phyloP scores from a whole-genome alignment of 1,140 invertebrate genomes.

The Hydropsyche tenuis region DNA sequence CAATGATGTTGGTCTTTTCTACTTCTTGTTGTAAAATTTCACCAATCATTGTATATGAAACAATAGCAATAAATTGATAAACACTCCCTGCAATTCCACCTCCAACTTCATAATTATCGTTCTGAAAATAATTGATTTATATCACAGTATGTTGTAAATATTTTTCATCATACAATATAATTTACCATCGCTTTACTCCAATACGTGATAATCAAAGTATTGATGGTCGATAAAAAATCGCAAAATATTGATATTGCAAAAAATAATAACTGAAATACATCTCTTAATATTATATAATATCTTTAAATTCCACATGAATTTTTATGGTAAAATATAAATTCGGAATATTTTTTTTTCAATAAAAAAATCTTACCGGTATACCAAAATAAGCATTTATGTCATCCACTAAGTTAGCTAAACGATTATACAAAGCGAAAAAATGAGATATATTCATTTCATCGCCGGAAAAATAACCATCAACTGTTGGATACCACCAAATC shows the following conservation, averaged over 20 bases:
- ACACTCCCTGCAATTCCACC: background rate
- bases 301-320: too few species aligned
- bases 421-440: background rate
- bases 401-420: background rate
- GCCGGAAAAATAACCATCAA: background rate
- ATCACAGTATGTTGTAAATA: background rate
- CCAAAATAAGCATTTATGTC: background rate
- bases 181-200: background rate
- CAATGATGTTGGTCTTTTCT: too few species aligned
- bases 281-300: too few species aligned
- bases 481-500: background rate
- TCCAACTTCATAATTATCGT: background rate
- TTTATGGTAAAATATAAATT: background rate
- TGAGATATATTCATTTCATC: too few species aligned
- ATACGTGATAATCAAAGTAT: background rate
- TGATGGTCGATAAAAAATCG: background rate
- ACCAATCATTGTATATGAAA: background rate
- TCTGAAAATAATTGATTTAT: background rate
- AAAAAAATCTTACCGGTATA: background rate
- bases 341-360: background rate
- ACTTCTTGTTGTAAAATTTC: conserved; percentile 11
- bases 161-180: background rate
- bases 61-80: background rate
- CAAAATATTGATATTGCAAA: background rate
- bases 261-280: background rate